These are phyloP conservation scores for Drosophila limbata DNA, from an alignment of 2,888 invertebrate genomes.

Conservation along the genomic window DNA sequence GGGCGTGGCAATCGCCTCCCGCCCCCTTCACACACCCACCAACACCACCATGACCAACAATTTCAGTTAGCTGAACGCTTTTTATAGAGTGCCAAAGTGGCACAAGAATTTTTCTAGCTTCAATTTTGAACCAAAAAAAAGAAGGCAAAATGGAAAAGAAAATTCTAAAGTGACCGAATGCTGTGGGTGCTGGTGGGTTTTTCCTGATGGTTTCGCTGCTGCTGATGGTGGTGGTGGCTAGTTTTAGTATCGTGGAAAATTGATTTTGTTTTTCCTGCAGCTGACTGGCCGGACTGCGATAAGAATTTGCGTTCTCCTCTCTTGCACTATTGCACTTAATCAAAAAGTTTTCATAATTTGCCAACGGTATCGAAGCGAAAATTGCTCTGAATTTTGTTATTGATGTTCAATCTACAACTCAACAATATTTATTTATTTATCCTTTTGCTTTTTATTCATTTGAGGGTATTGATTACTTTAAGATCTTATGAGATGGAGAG, in stretches of 20 bases:
- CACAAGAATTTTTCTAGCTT: conserved; percentile 56
- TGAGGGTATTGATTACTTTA: not conserved
- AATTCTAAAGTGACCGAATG: conserved; percentile 67
- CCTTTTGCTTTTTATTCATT: not conserved
- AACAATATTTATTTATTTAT: conserved; percentile 11
- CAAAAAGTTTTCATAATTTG: conserved; percentile 51
- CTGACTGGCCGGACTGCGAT: conserved; percentile 52
- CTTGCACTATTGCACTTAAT: conserved; percentile 45
- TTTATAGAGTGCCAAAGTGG: conserved; percentile 73
- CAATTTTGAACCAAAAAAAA: conserved; percentile 34
- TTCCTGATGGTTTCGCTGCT: not conserved
- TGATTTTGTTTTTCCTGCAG: conserved; percentile 64
- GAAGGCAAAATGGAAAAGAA: conserved; percentile 31
- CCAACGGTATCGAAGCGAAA: conserved; percentile 17
- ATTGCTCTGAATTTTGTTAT: conserved; percentile 14
- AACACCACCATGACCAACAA: conserved; percentile 32
- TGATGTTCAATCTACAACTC: conserved; percentile 3
- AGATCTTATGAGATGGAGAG: too few species aligned
- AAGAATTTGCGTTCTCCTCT: conserved; percentile 59
- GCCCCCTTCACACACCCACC: too few species aligned
- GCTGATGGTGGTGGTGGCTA: conserved; percentile 4
- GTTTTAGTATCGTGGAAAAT: conserved; percentile 53
- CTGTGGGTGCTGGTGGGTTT: conserved; percentile 36
- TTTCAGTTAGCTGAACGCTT: conserved; percentile 48
- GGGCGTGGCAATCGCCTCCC: conserved; percentile 46